phyloP scores from a whole-genome alignment of 2,888 invertebrate species.

The Ophonus ardosiacus region DNA sequence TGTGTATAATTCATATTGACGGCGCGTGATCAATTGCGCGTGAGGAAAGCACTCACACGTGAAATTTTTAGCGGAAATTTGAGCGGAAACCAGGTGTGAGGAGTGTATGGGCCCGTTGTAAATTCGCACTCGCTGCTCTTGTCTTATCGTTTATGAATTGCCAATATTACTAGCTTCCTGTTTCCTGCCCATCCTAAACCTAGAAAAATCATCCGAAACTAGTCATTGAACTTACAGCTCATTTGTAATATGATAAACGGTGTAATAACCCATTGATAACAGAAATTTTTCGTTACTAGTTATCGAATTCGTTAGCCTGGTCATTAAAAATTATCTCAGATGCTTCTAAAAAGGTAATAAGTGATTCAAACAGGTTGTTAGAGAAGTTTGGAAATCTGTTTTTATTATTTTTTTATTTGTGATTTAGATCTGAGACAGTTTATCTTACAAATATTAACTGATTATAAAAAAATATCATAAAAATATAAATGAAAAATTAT shows the following conservation, averaged over 20 bases:
- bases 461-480: too few species aligned
- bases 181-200: constrained; percentile 34
- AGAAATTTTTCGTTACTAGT: too few species aligned
- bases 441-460: too few species aligned
- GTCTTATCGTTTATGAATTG: constrained; percentile 33
- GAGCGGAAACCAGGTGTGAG: constrained; percentile 40
- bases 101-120: constrained; percentile 3
- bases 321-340: too few species aligned
- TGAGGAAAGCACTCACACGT: constrained; percentile 6
- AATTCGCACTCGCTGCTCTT: constrained; percentile 33
- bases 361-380: too few species aligned
- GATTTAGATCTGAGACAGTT: too few species aligned
- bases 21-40: constrained; percentile 17
- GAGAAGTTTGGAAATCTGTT: too few species aligned
- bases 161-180: neutral
- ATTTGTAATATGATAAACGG: neutral
- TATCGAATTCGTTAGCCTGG: too few species aligned
- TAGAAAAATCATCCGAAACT: neutral
- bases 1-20: constrained; percentile 18
- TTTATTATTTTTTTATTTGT: too few species aligned
- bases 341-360: too few species aligned
- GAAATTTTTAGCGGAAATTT: constrained; percentile 47
- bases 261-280: too few species aligned
- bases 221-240: neutral
- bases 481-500: too few species aligned